Percentiles rank a stretch among this genome's conserved stretches.
Evolutionary conservation across 2,797 vertebrate genomes (phyloP).

Genomic region (Spea hammondii): DNA sequence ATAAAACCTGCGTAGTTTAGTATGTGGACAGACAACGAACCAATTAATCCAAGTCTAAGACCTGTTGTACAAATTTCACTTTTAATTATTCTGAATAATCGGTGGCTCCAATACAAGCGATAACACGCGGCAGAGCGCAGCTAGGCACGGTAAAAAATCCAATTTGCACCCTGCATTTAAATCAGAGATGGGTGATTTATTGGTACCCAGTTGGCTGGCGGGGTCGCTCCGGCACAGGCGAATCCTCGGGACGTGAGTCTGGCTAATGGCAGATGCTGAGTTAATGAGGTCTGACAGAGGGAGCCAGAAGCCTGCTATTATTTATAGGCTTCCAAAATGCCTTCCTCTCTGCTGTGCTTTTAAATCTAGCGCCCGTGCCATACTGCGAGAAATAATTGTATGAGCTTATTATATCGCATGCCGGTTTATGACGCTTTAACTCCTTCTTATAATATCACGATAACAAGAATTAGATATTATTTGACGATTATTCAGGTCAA

Average conservation of each 20-base stretch:
- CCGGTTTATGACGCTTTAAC: not conserved
- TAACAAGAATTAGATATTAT: too few relatives aligned
- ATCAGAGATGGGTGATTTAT: not conserved
- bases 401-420: not conserved
- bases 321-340: slow-evolving; percentile 27
- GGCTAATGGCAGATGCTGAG: slow-evolving; percentile 28
- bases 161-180: not conserved
- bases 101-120: too few relatives aligned
- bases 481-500: too few relatives aligned
- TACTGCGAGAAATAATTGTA: slow-evolving; percentile 6
- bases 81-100: too few relatives aligned
- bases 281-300: slow-evolving; percentile 37
- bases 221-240: not conserved
- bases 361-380: slow-evolving; percentile 1
- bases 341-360: slow-evolving; percentile 15
- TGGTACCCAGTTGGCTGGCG: slow-evolving; percentile 23
- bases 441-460: not conserved
- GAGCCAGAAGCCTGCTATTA: slow-evolving; percentile 30
- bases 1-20: too few relatives aligned
- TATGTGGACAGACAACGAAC: too few relatives aligned
- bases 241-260: slow-evolving; percentile 26
- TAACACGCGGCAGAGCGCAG: not conserved
- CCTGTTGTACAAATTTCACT: too few relatives aligned
- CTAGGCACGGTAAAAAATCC: too few relatives aligned
- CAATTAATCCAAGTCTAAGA: too few relatives aligned